Evolutionary conservation across 2,888 invertebrate species (phyloP), one percentile per base, ranked within the genome.

Genomic region (Aproaerema taeniolella): DNA sequence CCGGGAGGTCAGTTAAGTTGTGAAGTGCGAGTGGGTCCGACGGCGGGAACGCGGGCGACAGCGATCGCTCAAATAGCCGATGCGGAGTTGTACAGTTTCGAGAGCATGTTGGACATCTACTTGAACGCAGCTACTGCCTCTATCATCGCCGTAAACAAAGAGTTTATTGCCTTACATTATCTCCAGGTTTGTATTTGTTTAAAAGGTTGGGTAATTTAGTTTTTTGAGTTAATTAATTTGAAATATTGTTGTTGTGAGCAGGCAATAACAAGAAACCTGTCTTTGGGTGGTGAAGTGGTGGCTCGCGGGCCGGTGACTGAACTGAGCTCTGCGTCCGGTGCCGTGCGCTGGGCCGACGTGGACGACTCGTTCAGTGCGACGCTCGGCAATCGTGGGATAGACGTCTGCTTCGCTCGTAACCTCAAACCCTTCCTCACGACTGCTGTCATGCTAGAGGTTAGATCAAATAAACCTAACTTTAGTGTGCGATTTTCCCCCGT

Each of bases 1-100:
- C 87, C 87, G 0, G 83, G 85, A 0, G 86, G 87, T 1, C 83
- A 86, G 51, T 61, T 82, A 69, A 86, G 85, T 50, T 77, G 78
- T 41, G 83, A 85, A 43, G 61, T 75, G 39, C 80, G 86, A 1
- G 83, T 82, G 14, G 74, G 70, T 0, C 86, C 86, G 0, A 61
- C 77, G 0, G 50, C 52, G 1, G 55, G 60, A 2, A 75, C 80
- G 0, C 61, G 86, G 11, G 85, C 86, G 0, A 75, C 81, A 0
- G 54, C 85, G 1, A 75, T 85, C 1, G 66, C 81, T 2, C 86
- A 86, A 45, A 56, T 86, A 13, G 81, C 85, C 1, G 76, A 82
- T 15, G 68, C 63, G 0, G 78, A 81, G 41, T 53, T 86, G 9
- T 74, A 78, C 47, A 81, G 81, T 44, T 82, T 82, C 38, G 86